A percentile compares a stretch with the other conserved stretches of the same genome.
Evolutionary conservation across 2,888 invertebrate species (phyloP).

Genomic region (Odontomyia ornata): DNA sequence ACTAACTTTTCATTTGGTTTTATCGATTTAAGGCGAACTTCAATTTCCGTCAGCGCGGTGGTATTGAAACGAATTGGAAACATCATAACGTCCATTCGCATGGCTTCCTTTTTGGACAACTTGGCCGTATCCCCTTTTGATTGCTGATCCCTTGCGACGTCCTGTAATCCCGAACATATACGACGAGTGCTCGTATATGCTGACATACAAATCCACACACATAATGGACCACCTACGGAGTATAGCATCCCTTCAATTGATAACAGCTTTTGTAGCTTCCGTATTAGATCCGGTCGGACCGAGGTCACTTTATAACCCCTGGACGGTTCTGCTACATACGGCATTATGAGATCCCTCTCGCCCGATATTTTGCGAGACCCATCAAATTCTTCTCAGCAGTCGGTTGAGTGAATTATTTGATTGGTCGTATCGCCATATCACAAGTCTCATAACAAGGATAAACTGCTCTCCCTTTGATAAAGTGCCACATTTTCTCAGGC

Average conservation of each 20-base stretch:
- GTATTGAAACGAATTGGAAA: constrained; percentile 16
- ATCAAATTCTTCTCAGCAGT: constrained; percentile 21
- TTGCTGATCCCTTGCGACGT: constrained; percentile 19
- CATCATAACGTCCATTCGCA: not conserved
- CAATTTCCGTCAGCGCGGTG: constrained; percentile 20
- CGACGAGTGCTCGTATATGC: not conserved
- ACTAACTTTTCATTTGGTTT: not conserved
- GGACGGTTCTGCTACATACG: not conserved
- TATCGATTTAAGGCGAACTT: constrained; percentile 36
- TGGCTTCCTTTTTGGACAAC: constrained; percentile 19
- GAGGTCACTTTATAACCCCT: not conserved
- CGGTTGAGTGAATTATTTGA: constrained; percentile 38
- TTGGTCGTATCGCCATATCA: constrained; percentile 34
- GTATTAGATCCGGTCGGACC: not conserved
- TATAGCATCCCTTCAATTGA: constrained; percentile 10
- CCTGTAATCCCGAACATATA: not conserved
- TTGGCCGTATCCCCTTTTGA: constrained; percentile 10
- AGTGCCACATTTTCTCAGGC: constrained; percentile 9
- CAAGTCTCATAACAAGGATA: constrained; percentile 27
- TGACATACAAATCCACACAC: not conserved
- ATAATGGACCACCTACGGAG: not conserved
- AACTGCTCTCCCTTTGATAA: constrained; percentile 28
- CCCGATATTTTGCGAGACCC: constrained; percentile 14
- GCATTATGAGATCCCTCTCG: not conserved
- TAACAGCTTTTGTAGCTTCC: constrained; percentile 25